phyloP scores from a whole-genome alignment of 1,140 invertebrate genomes.

The Neodiprion lecontei region DNA sequence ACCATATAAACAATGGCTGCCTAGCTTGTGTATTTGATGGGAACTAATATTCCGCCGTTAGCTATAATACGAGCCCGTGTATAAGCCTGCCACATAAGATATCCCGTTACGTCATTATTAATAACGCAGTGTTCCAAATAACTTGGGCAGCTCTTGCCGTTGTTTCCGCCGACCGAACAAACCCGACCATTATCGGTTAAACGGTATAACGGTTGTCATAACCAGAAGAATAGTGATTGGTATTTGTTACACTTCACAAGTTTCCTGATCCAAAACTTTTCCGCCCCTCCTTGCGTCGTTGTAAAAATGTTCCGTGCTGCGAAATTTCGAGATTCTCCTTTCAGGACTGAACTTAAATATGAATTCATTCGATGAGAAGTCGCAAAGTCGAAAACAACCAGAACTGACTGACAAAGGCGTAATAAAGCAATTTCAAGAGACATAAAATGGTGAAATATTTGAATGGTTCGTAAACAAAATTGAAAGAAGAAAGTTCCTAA shows the following conservation, averaged over 20 bases:
- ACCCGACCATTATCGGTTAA: neutral
- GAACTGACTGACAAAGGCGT: too few relatives aligned
- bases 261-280: neutral
- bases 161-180: neutral
- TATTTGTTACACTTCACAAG: neutral
- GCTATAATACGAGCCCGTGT: neutral
- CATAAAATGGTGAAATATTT: too few relatives aligned
- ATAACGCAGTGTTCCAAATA: conserved; percentile 1
- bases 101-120: conserved; percentile 3
- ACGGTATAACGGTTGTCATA: neutral
- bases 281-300: too few relatives aligned
- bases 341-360: too few relatives aligned
- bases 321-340: too few relatives aligned
- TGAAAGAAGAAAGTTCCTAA: too few relatives aligned
- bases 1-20: too few relatives aligned
- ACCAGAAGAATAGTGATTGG: conserved; percentile 2
- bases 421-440: too few relatives aligned
- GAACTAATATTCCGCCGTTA: neutral
- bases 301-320: too few relatives aligned
- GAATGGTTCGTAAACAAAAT: too few relatives aligned
- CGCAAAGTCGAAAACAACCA: too few relatives aligned
- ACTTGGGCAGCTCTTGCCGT: neutral
- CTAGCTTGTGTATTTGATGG: neutral
- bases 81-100: neutral
- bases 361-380: too few relatives aligned